These are phyloP conservation scores for Epinephelus coioides DNA, from an alignment of 2,797 vertebrate species.

Conservation along the genomic window DNA sequence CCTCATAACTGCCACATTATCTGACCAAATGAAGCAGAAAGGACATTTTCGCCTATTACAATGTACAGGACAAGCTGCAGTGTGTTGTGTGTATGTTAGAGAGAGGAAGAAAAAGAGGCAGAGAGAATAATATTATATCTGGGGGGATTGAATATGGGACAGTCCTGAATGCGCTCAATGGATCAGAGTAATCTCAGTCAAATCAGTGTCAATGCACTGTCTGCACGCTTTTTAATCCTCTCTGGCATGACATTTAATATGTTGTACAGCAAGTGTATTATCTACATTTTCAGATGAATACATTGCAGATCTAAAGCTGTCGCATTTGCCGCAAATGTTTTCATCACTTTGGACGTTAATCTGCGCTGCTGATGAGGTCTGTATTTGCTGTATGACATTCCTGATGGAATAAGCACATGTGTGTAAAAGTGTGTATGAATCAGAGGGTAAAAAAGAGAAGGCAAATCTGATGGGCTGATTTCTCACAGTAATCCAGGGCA, in stretches of 20 bases:
- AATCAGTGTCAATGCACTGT: slow-evolving; percentile 68
- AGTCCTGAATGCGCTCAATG: slow-evolving; percentile 47
- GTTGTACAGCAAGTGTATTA: slow-evolving; percentile 33
- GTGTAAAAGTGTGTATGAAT: not conserved
- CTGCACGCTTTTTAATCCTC: slow-evolving; percentile 68
- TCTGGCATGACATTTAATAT: slow-evolving; percentile 54
- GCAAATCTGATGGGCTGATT: not conserved
- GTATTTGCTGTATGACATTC: slow-evolving; percentile 1
- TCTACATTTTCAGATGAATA: slow-evolving; percentile 40
- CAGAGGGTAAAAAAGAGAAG: not conserved
- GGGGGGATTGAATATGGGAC: slow-evolving; percentile 26
- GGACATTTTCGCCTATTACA: slow-evolving; percentile 9
- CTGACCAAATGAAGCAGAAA: slow-evolving; percentile 23
- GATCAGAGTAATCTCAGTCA: slow-evolving; percentile 76
- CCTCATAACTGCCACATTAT: not conserved
- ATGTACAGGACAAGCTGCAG: not conserved
- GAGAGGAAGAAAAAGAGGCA: not conserved
- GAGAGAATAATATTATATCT: slow-evolving; percentile 28
- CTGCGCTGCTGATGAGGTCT: not conserved
- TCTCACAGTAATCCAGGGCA: not conserved
- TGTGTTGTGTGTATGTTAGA: slow-evolving; percentile 4
- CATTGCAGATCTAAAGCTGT: not conserved
- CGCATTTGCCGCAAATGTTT: not conserved
- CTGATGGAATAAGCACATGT: not conserved
- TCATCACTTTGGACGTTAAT: not conserved